phyloP scores from a whole-genome alignment of 2,113 vertebrate genomes.

The Clupea harengus region DNA sequence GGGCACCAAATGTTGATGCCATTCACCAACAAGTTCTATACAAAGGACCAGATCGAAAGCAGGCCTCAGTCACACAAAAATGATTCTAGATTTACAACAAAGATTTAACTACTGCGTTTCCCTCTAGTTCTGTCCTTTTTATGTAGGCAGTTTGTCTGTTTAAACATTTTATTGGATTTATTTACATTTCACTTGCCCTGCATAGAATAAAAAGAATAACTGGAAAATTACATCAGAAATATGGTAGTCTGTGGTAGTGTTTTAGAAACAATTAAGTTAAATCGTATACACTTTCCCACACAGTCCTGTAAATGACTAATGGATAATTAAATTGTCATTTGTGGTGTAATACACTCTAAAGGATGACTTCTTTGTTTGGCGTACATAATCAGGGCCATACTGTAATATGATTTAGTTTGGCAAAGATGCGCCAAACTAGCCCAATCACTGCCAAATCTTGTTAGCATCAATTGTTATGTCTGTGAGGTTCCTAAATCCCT shows the following conservation, averaged over 20 bases:
- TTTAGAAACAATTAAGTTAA: neutral
- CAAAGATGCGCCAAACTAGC: neutral
- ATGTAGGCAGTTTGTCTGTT: neutral
- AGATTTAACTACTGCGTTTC: neutral
- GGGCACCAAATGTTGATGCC: neutral
- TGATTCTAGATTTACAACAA: neutral
- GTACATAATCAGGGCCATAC: neutral
- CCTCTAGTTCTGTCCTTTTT: neutral
- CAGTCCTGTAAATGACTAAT: neutral
- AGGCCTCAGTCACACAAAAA: neutral
- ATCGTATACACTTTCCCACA: neutral
- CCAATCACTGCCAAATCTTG: neutral
- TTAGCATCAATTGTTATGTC: neutral
- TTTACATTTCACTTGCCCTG: too few relatives aligned
- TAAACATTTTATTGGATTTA: too few relatives aligned
- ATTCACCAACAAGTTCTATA: neutral
- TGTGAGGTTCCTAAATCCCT: neutral
- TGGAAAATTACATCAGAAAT: neutral
- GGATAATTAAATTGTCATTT: neutral
- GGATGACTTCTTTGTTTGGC: neutral
- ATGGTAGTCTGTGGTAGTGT: neutral
- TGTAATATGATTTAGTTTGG: neutral
- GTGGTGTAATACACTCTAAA: neutral
- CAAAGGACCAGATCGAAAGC: neutral
- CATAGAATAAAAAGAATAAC: neutral